Conservation (phyloP, 2,113 vertebrate genomes). For the Laticauda colubrina region DNA sequence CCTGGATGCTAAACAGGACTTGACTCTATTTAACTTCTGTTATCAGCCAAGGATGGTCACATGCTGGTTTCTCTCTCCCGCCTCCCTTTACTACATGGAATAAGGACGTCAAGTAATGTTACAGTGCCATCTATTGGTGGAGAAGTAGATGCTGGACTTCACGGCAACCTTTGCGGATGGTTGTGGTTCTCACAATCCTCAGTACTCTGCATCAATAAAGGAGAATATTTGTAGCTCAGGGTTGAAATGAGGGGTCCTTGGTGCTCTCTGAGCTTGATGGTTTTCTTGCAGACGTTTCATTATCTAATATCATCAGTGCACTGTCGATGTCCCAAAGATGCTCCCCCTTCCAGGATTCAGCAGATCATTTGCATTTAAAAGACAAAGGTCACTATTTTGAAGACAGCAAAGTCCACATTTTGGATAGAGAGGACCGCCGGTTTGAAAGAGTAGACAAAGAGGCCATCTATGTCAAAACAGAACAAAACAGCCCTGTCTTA, state of each 20-base stretch:
- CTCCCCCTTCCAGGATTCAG: no score
- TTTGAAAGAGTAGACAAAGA: no score
- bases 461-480: no score
- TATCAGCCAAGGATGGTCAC: background rate
- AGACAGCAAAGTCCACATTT: no score
- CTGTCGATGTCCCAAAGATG: no score
- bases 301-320: background rate
- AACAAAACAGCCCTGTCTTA: no score
- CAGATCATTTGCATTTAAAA: no score
- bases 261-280: background rate
- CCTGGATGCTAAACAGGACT: background rate
- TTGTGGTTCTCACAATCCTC: background rate
- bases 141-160: background rate
- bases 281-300: background rate
- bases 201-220: background rate
- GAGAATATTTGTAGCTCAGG: background rate
- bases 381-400: no score
- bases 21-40: background rate
- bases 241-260: background rate
- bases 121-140: conserved; percentile 46
- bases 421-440: no score
- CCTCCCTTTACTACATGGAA: background rate
- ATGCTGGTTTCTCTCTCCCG: background rate
- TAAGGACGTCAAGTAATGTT: background rate
- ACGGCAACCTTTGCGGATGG: background rate